Evolutionary conservation across 2,888 invertebrate genomes (phyloP).

Genomic region (Schizaphis graminum): DNA sequence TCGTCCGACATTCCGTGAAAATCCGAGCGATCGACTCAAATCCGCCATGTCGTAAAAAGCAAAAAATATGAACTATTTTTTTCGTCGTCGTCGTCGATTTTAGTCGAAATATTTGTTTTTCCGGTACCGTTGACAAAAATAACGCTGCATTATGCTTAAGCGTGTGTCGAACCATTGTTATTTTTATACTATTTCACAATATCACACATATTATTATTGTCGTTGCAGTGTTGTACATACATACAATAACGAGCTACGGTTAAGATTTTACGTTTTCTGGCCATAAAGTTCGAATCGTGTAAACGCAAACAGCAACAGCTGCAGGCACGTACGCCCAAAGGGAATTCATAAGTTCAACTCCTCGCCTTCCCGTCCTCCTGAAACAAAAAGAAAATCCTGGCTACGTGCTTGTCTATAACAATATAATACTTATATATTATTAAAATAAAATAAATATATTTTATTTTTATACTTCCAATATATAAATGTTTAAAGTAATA

Average conservation of each 20-base stretch:
- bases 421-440: neutral
- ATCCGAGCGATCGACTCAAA: neutral
- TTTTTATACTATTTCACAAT: neutral
- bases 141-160: neutral
- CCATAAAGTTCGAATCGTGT: neutral
- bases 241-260: neutral
- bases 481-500: neutral
- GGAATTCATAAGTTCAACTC: neutral
- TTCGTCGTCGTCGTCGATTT: neutral
- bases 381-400: neutral
- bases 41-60: neutral
- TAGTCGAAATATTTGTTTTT: neutral
- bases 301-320: no score
- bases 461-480: neutral
- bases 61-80: neutral
- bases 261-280: neutral
- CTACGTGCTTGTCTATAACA: neutral
- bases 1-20: neutral
- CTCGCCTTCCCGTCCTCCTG: no score
- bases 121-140: neutral
- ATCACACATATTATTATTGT: neutral
- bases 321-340: neutral
- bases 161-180: neutral
- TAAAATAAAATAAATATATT: neutral
- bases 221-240: neutral